Evolutionary conservation across 2,888 invertebrate species (phyloP).

Genomic region (Pycnomerus fuliginosus): DNA sequence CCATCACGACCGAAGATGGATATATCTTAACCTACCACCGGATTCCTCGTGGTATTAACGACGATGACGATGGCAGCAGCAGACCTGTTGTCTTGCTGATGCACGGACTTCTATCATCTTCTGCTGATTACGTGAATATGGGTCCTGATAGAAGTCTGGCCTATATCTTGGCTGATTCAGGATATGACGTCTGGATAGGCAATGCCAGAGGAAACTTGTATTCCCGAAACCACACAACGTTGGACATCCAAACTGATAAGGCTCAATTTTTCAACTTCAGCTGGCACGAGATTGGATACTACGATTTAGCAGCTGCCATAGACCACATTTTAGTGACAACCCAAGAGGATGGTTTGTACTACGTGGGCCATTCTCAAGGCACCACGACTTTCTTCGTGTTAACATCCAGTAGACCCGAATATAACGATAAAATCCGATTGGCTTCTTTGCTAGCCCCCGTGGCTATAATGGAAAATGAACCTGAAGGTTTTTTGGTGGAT

Average conservation of each 20-base stretch:
- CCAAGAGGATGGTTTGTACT: slow-evolving; percentile 14
- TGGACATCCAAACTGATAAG: slow-evolving; percentile 3
- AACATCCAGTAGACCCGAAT: slow-evolving; percentile 62
- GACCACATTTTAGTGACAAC: slow-evolving; percentile 11
- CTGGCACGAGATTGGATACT: slow-evolving; percentile 16
- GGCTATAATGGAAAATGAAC: slow-evolving; percentile 57
- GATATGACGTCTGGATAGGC: slow-evolving; percentile 43
- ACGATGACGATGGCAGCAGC: background rate
- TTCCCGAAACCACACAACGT: slow-evolving; percentile 17
- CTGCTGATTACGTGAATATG: slow-evolving; percentile 54
- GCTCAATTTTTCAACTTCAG: slow-evolving; percentile 17
- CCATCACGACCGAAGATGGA: slow-evolving; percentile 54
- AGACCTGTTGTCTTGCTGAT: slow-evolving; percentile 49
- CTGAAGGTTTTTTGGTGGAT: slow-evolving; percentile 45
- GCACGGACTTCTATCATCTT: slow-evolving; percentile 57
- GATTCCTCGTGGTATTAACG: slow-evolving; percentile 50
- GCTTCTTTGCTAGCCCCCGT: slow-evolving; percentile 72
- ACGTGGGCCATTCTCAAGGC: slow-evolving; percentile 56
- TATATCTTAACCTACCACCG: slow-evolving; percentile 57
- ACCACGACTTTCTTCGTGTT: slow-evolving; percentile 68
- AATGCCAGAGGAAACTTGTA: slow-evolving; percentile 38
- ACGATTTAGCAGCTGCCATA: slow-evolving; percentile 9
- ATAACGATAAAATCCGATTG: slow-evolving; percentile 62
- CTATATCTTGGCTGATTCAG: slow-evolving; percentile 40
- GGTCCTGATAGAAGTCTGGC: slow-evolving; percentile 20